Base-by-base conservation (phyloP, 2,797 vertebrate genomes). In the Petrocephalus schoutedeni region DNA sequence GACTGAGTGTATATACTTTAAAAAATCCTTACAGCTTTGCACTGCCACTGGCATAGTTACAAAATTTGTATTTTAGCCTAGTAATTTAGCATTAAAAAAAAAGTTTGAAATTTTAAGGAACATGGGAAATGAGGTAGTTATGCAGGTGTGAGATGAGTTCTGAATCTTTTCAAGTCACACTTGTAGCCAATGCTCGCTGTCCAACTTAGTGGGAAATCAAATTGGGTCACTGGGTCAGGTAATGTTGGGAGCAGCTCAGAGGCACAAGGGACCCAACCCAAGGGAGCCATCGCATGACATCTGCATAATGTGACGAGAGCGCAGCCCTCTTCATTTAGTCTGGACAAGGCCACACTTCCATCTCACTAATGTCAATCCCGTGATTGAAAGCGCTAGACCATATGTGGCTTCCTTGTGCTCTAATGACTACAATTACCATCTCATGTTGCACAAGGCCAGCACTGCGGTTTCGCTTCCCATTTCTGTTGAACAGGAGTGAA, bases 351-450 rank as follows among this genome's bases (percentile, higher is more conserved):
- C 8, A 45, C 8, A 1, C 41, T 80, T 80, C 41, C 74, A n/a
- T 49, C 74, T 21, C 19, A 49, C 74, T 80, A 49, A 80, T 80
- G 74, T 80, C 74, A 49, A 80, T 49, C 41, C 74, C 16, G 8
- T 45, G 74, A 80, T 49, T 80, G 41, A 80, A 80, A 80, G 41
- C 19, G 7, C 74, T 49, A n/a, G 41, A 49, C 74, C 41, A 49
- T 80, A 80, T 80, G 74, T 49, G 74, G 36, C 67, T 74, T 14
- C 14, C 67, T 41, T 71, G 64, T 45, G 71, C 71, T 77, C 71
- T 80, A 80, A 80, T 80, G 74, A 80, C 74, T 80, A 80, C 36
- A 80, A 80, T 80, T 49, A 49, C 41, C 74, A 80, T 80, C 74
- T 80, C 74, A 49, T 80, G 74, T 49, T 80, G 74, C 74, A 80